Evolutionary conservation across 2,113 vertebrate genomes (phyloP).

Genomic region (Ctenomys sociabilis): DNA sequence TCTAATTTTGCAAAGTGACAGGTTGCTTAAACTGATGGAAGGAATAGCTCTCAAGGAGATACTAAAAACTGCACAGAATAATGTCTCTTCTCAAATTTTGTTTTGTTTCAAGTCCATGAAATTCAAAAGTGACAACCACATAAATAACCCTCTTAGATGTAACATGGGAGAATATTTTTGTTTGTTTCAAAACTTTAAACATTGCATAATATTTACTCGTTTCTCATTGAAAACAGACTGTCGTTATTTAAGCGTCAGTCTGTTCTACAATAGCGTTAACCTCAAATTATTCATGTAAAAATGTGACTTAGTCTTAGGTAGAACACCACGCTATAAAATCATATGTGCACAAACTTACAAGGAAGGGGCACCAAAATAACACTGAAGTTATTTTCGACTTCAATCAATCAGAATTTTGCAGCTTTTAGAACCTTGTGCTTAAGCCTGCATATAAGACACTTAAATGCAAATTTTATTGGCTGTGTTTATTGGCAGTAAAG

Average conservation of each 20-base stretch:
- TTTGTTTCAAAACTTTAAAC: slow-evolving; percentile 37
- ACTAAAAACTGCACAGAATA: slow-evolving; percentile 10
- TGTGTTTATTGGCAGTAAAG: not conserved
- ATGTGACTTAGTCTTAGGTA: slow-evolving; percentile 13
- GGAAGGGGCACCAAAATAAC: not conserved
- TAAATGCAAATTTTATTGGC: slow-evolving; percentile 68
- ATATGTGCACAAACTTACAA: not conserved
- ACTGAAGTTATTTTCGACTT: slow-evolving; percentile 66
- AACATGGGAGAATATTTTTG: not conserved
- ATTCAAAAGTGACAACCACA: slow-evolving; percentile 57
- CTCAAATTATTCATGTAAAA: slow-evolving; percentile 37
- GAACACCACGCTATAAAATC: not conserved
- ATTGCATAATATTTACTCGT: slow-evolving; percentile 40
- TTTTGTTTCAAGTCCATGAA: slow-evolving; percentile 62
- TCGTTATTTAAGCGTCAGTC: not conserved
- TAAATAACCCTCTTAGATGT: not conserved
- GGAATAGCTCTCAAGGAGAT: slow-evolving; percentile 44
- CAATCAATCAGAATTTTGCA: slow-evolving; percentile 63
- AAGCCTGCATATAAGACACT: slow-evolving; percentile 38
- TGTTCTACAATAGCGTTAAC: not conserved
- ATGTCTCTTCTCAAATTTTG: not conserved
- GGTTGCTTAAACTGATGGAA: slow-evolving; percentile 64
- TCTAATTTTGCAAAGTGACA: slow-evolving; percentile 71
- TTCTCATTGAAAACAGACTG: not conserved
- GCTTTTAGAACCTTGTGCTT: slow-evolving; percentile 55